Percentiles rank a stretch among this genome's conserved stretches.
phyloP scores from a whole-genome alignment of 1,140 invertebrate genomes.

The Sycophaga agraensis region DNA sequence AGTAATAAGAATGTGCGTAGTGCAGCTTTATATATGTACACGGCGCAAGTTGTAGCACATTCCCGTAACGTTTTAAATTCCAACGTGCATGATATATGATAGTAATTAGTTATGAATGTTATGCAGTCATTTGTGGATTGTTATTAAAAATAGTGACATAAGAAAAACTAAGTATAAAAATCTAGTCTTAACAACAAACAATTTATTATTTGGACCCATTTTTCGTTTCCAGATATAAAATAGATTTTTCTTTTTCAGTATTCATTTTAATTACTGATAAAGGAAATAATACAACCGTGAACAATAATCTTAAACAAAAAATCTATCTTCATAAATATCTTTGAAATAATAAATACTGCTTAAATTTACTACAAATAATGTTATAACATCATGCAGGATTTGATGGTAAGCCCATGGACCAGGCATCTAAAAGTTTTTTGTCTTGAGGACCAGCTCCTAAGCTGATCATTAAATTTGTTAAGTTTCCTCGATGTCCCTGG shows the following conservation, averaged over 20 bases:
- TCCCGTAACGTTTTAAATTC: no score
- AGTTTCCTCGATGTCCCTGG: conserved; percentile 44
- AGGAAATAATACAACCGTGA: conserved; percentile 24
- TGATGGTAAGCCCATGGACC: conserved; percentile 52
- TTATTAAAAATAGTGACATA: no score
- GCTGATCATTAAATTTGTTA: conserved; percentile 51
- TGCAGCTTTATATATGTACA: no score
- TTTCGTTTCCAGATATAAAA: not conserved
- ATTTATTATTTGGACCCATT: conserved; percentile 7
- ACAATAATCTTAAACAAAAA: conserved; percentile 12
- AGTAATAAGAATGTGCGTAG: no score
- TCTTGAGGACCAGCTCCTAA: conserved; percentile 54
- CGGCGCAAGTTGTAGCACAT: no score
- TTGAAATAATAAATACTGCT: conserved; percentile 21
- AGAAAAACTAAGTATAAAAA: no score
- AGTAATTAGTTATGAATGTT: no score
- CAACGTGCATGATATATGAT: no score
- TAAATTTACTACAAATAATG: not conserved
- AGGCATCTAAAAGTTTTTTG: conserved; percentile 50
- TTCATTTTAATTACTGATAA: conserved; percentile 14
- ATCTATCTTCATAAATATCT: conserved; percentile 1
- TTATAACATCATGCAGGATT: conserved; percentile 43
- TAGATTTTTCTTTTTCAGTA: not conserved
- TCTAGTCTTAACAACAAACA: not conserved
- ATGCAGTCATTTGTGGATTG: no score